These are phyloP conservation scores for Ceyx melanurus DNA, from an alignment of 2,113 vertebrate genomes.

Conservation along the genomic window DNA sequence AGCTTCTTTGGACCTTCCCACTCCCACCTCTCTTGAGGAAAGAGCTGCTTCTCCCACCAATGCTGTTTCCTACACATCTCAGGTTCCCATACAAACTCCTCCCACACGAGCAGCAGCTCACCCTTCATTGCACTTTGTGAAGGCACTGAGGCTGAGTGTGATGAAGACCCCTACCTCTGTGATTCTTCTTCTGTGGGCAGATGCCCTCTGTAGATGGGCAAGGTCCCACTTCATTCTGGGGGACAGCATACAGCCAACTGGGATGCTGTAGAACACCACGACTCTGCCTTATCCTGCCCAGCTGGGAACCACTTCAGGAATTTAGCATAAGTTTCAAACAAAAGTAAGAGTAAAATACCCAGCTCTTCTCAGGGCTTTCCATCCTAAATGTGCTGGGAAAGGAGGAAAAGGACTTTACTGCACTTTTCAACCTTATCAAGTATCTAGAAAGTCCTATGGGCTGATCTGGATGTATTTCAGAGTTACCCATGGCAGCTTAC, in stretches of 20 bases:
- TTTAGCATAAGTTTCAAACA: not conserved
- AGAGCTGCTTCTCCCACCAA: not conserved
- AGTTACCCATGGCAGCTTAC: not conserved
- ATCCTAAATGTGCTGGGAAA: not conserved
- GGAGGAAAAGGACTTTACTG: not conserved
- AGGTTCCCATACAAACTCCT: not conserved
- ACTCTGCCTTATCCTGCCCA: not conserved
- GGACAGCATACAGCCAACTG: too few relatives aligned
- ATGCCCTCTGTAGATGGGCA: not conserved
- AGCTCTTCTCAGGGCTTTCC: not conserved
- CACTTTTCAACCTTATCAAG: not conserved
- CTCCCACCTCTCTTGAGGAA: not conserved
- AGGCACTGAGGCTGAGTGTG: not conserved
- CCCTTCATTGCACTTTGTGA: not conserved
- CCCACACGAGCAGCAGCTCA: not conserved
- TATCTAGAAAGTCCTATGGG: accelerated
- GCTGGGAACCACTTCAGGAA: not conserved
- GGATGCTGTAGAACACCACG: not conserved
- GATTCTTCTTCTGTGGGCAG: not conserved
- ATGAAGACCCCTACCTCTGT: not conserved
- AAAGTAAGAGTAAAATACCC: not conserved
- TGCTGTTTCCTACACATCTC: not conserved
- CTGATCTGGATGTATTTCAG: not conserved
- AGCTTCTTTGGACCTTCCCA: not conserved
- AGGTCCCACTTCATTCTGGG: accelerated